A percentile compares a stretch with the other conserved stretches of the same genome.
Evolutionary conservation across 2,113 vertebrate species (phyloP).

Genomic region (Gulo gulo): DNA sequence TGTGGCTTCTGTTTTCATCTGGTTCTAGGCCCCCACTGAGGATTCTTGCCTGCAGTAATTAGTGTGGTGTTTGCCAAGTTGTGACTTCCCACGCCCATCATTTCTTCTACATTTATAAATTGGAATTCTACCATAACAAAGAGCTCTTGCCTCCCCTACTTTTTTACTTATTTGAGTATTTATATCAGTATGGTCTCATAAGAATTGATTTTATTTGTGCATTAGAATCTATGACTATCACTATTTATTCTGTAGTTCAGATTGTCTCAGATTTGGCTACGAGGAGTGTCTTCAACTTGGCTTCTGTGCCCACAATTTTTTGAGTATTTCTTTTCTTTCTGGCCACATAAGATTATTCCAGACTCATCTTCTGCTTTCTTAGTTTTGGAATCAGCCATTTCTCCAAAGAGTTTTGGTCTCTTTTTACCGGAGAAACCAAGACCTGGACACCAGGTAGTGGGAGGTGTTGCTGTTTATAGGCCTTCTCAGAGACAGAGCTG

Average conservation of each 20-base stretch:
- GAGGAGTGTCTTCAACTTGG: not conserved
- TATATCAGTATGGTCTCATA: not conserved
- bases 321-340: not conserved
- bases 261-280: not conserved
- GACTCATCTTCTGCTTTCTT: not conserved
- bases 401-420: not conserved
- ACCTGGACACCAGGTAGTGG: not conserved
- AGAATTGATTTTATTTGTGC: not conserved
- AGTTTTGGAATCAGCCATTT: not conserved
- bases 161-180: not conserved
- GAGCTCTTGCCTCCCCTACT: not conserved
- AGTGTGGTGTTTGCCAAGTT: not conserved
- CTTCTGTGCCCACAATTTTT: not conserved
- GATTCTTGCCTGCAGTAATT: not conserved
- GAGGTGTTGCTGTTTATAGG: not conserved
- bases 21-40: not conserved
- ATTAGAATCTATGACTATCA: not conserved
- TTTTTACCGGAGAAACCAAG: not conserved
- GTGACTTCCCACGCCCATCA: not conserved
- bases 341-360: not conserved
- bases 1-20: not conserved
- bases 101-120: not conserved
- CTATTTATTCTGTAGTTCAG: not conserved
- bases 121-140: not conserved
- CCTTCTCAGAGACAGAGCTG: not conserved